Evolutionary conservation across 2,888 invertebrate genomes (phyloP).

Genomic region (Calliopum simillimum): DNA sequence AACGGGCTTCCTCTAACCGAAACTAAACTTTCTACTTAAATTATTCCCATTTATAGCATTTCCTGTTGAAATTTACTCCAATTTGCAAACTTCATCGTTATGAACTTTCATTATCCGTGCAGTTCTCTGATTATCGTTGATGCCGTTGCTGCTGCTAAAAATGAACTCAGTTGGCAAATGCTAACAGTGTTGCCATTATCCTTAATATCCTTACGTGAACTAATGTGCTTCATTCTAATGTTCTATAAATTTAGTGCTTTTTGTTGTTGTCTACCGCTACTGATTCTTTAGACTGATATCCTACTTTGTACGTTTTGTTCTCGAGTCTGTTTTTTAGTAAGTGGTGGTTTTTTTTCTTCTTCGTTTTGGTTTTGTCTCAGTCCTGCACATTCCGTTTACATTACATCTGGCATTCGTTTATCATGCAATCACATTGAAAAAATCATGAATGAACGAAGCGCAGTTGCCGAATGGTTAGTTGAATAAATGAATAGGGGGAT

Average conservation of each 20-base stretch:
- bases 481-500: too few species aligned
- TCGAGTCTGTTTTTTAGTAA: background rate
- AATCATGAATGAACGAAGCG: slow-evolving; percentile 13
- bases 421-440: slow-evolving; percentile 19
- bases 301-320: background rate
- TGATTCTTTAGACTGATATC: background rate
- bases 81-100: slow-evolving; percentile 17
- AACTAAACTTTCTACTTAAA: slow-evolving; percentile 15
- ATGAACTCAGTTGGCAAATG: background rate
- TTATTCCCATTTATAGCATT: slow-evolving; percentile 4
- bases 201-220: slow-evolving; percentile 23
- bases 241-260: background rate
- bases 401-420: background rate
- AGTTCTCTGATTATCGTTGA: background rate
- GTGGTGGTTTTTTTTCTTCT: too few species aligned
- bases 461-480: background rate
- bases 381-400: background rate
- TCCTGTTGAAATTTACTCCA: slow-evolving; percentile 26
- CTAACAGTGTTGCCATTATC: slow-evolving; percentile 6
- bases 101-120: background rate
- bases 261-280: background rate
- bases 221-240: slow-evolving; percentile 18
- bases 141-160: background rate
- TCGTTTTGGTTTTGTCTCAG: background rate
- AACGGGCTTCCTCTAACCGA: too few species aligned